Percentiles rank a stretch among this genome's conserved stretches.
phyloP scores from a whole-genome alignment of 2,797 vertebrate genomes.

The Borostomias antarcticus region DNA sequence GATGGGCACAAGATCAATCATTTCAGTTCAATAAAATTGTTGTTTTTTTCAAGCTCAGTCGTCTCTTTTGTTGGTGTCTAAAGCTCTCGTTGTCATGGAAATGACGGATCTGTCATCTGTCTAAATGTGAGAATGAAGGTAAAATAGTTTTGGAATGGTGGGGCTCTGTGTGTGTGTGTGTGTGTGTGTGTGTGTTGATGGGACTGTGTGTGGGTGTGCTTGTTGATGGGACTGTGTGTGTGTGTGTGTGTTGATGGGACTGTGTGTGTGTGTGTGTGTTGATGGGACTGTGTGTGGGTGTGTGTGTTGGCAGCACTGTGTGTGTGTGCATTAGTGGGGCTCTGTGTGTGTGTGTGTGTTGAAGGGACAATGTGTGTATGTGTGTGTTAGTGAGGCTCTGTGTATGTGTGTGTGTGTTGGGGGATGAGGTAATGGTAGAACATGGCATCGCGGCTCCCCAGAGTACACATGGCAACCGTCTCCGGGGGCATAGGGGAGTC shows the following conservation, averaged over 20 bases:
- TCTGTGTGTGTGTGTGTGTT: too few relatives aligned
- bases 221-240: too few relatives aligned
- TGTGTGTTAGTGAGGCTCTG: too few relatives aligned
- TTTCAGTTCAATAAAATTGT: constrained; percentile 79
- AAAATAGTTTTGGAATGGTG: background rate
- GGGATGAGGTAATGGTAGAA: constrained; percentile 50
- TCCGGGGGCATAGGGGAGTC: constrained; percentile 41
- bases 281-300: too few relatives aligned
- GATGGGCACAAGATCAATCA: constrained; percentile 69
- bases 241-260: too few relatives aligned
- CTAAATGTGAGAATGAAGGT: background rate
- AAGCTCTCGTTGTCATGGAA: constrained; percentile 2
- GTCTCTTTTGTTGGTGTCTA: constrained; percentile 45
- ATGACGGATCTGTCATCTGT: background rate
- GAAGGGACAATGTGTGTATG: too few relatives aligned
- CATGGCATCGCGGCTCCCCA: constrained; percentile 23
- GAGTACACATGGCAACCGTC: constrained; percentile 36
- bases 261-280: too few relatives aligned
- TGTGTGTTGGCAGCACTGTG: too few relatives aligned
- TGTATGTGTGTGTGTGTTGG: background rate
- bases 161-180: too few relatives aligned
- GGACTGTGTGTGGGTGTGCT: too few relatives aligned
- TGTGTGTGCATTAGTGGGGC: too few relatives aligned
- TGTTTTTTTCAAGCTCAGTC: constrained; percentile 64
- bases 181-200: too few relatives aligned